Conservation (phyloP, 1,140 invertebrate species). For the Drosophila punjabiensis region DNA sequence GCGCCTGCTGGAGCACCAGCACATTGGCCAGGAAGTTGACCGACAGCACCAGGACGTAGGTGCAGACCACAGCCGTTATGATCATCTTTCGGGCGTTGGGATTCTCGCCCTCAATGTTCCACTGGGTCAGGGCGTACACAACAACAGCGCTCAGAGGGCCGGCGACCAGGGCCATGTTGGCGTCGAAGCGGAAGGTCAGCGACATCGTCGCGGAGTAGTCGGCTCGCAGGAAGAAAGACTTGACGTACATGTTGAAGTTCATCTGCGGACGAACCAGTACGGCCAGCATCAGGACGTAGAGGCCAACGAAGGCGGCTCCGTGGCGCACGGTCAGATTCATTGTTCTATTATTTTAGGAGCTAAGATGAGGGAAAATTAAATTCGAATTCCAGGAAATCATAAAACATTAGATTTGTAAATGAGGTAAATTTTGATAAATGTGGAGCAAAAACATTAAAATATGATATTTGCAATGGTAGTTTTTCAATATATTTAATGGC, state of each 20-base stretch:
- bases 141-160: slow-evolving; percentile 25
- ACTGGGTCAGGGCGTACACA: slow-evolving; percentile 32
- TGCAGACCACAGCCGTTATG: slow-evolving; percentile 4
- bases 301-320: slow-evolving; percentile 7
- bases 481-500: too few species aligned
- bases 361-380: too few species aligned
- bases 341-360: neutral
- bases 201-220: slow-evolving; percentile 11
- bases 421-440: too few species aligned
- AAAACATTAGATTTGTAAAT: neutral
- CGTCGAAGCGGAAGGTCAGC: slow-evolving; percentile 30
- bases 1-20: slow-evolving; percentile 32
- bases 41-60: slow-evolving; percentile 11
- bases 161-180: slow-evolving; percentile 23
- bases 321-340: slow-evolving; percentile 4
- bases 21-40: slow-evolving; percentile 34
- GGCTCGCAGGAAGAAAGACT: slow-evolving; percentile 27
- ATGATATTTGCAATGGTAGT: neutral
- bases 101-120: slow-evolving; percentile 9
- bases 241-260: slow-evolving; percentile 29
- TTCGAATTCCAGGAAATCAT: neutral
- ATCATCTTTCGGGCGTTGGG: neutral
- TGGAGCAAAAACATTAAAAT: neutral
- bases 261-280: slow-evolving; percentile 45
- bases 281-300: slow-evolving; percentile 25